Conservation (phyloP, 2,797 vertebrate species). For the Artibeus jamaicensis region DNA sequence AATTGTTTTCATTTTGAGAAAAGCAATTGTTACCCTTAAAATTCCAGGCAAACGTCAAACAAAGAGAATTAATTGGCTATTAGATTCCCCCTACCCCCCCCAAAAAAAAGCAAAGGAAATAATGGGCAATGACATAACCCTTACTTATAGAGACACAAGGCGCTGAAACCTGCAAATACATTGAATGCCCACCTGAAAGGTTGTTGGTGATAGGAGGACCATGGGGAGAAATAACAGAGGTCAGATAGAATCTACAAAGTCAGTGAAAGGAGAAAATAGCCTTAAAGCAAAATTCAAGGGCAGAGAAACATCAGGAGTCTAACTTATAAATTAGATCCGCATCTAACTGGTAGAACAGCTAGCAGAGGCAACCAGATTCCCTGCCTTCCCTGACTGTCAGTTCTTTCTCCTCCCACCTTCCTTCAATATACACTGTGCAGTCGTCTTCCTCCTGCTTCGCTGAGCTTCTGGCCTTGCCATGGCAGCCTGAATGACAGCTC, state of each 20-base stretch:
- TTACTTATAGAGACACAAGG: slow-evolving; percentile 6
- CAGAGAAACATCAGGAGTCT: background rate
- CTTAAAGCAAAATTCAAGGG: slow-evolving; percentile 36
- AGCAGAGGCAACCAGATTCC: background rate
- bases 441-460: background rate
- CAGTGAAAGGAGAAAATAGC: background rate
- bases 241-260: background rate
- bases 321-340: background rate
- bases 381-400: background rate
- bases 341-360: background rate
- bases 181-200: background rate
- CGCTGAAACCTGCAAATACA: background rate
- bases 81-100: background rate
- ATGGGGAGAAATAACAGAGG: background rate
- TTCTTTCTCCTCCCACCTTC: background rate
- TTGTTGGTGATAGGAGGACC: background rate
- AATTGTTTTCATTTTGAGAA: slow-evolving; percentile 66
- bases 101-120: background rate
- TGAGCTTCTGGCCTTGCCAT: background rate
- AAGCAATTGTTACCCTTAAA: slow-evolving; percentile 33
- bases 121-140: background rate
- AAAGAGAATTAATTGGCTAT: slow-evolving; percentile 14
- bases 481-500: background rate
- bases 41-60: slow-evolving; percentile 37
- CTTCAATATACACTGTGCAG: background rate